Conservation (phyloP, 2,797 vertebrate genomes). For the Gastrophryne carolinensis region DNA sequence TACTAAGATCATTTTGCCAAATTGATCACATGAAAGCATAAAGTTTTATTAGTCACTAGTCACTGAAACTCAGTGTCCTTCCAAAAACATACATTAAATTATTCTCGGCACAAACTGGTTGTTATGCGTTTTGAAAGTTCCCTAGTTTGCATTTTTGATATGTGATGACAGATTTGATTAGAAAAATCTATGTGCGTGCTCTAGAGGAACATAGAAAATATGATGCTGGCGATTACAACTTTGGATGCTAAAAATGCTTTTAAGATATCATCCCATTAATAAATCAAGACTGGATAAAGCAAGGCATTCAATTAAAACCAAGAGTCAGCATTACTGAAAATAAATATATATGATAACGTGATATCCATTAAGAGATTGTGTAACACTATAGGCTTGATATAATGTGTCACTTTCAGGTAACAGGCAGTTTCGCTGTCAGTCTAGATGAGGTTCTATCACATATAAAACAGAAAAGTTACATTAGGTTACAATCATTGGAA, state of each 20-base stretch:
- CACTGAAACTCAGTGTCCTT: slow-evolving; percentile 41
- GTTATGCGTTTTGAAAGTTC: slow-evolving; percentile 47
- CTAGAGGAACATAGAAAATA: slow-evolving; percentile 41
- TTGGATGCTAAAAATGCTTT: slow-evolving; percentile 24
- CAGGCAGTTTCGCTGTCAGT: slow-evolving; percentile 11
- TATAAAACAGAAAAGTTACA: slow-evolving; percentile 23
- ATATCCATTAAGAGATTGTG: not conserved
- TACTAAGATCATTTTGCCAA: slow-evolving; percentile 41
- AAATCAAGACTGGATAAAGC: slow-evolving; percentile 21
- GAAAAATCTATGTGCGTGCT: slow-evolving; percentile 34
- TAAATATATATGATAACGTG: not conserved
- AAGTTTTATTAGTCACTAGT: slow-evolving; percentile 49
- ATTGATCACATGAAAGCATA: slow-evolving; percentile 51
- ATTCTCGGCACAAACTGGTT: slow-evolving; percentile 43
- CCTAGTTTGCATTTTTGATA: slow-evolving; percentile 39
- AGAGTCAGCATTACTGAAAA: not conserved
- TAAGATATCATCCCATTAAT: slow-evolving; percentile 29
- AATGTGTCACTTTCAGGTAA: slow-evolving; percentile 20
- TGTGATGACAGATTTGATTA: slow-evolving; percentile 49
- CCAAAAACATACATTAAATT: slow-evolving; percentile 41
- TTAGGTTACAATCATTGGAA: slow-evolving; percentile 4
- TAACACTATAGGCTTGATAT: not conserved
- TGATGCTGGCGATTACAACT: slow-evolving; percentile 21
- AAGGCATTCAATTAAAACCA: slow-evolving; percentile 5
- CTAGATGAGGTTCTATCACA: slow-evolving; percentile 11